Evolutionary conservation across 1,140 invertebrate species (phyloP).

Genomic region (Trichonephila clavata): DNA sequence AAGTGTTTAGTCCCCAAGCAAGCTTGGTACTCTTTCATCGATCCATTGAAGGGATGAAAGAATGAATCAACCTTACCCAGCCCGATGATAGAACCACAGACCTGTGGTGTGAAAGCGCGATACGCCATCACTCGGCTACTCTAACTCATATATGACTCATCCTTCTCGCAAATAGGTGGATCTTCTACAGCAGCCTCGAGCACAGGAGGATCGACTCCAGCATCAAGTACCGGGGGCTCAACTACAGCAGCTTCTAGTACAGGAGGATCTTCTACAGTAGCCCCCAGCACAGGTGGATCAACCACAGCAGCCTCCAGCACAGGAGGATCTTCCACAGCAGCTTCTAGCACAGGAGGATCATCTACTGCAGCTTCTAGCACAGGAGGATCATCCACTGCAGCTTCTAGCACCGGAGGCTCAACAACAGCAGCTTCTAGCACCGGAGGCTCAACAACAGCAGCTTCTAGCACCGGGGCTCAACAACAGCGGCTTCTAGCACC

Average conservation of each 20-base stretch:
- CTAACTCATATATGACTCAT: too few relatives aligned
- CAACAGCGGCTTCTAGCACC: neutral
- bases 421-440: neutral
- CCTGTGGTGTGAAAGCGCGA: too few relatives aligned
- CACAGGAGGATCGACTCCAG: neutral
- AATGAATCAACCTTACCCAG: too few relatives aligned
- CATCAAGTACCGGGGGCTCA: neutral
- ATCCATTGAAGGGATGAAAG: too few relatives aligned
- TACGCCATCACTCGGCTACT: too few relatives aligned
- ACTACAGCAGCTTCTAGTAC: neutral
- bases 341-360: neutral
- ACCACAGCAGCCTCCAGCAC: too few relatives aligned
- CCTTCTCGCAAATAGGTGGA: neutral
- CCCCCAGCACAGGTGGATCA: neutral
- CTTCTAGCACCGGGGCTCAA: neutral
- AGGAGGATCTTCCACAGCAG: neutral
- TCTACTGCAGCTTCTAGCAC: neutral
- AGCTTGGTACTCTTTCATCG: too few relatives aligned
- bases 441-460: neutral
- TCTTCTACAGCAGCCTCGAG: neutral
- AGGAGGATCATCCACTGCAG: neutral
- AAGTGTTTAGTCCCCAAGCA: too few relatives aligned
- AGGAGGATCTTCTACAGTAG: neutral
- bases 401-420: neutral
- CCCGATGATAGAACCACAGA: too few relatives aligned